These are phyloP conservation scores for Rhagophthalmus giganteus DNA, from an alignment of 2,888 invertebrate species.

Conservation along the genomic window DNA sequence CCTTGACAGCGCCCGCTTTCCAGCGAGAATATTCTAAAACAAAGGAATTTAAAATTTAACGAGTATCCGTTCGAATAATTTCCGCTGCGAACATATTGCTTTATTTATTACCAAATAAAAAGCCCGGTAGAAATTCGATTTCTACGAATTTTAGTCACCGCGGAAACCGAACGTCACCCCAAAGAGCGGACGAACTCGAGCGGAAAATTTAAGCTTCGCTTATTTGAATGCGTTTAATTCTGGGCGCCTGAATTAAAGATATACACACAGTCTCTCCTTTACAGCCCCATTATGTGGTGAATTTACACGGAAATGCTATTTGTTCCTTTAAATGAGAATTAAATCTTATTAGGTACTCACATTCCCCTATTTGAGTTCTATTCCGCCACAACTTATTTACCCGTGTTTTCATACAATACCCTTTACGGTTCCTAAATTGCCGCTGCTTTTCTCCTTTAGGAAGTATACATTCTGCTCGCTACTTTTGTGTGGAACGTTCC, in stretches of 20 bases:
- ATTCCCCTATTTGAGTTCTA: constrained; percentile 32
- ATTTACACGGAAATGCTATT: constrained; percentile 39
- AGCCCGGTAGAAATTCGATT: constrained; percentile 21
- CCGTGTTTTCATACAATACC: constrained; percentile 13
- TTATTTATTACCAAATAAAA: constrained; percentile 8
- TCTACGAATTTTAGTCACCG: constrained; percentile 25
- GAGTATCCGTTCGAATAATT: not conserved
- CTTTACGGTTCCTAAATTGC: not conserved
- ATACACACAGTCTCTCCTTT: constrained; percentile 33
- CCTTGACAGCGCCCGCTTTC: too few species aligned
- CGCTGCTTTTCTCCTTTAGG: not conserved
- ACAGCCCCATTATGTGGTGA: constrained; percentile 36
- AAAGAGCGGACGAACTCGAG: constrained; percentile 30
- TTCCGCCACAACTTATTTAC: constrained; percentile 18
- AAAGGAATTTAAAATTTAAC: too few species aligned
- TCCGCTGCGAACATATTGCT: not conserved
- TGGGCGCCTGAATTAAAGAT: constrained; percentile 35
- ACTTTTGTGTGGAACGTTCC: not conserved
- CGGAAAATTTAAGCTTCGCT: constrained; percentile 34
- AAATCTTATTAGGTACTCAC: constrained; percentile 36
- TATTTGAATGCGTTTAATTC: constrained; percentile 37
- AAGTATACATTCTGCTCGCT: not conserved
- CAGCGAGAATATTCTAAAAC: too few species aligned
- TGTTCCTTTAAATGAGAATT: constrained; percentile 37
- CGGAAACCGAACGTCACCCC: constrained; percentile 29